These are phyloP conservation scores for Excalfactoria chinensis DNA, from an alignment of 2,113 vertebrate genomes.

Conservation along the genomic window DNA sequence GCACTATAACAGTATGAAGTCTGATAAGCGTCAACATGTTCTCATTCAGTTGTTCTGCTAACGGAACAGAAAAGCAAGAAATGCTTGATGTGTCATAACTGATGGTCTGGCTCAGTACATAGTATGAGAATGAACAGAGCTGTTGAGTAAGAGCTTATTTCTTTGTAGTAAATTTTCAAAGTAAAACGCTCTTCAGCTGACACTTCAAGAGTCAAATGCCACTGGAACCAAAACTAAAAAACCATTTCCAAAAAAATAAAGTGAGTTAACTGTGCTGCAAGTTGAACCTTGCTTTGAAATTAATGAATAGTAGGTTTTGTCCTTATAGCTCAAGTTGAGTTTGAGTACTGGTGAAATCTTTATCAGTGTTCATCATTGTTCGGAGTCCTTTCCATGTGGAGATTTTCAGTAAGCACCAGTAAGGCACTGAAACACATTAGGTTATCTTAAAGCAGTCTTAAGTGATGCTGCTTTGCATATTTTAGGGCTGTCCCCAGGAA, in stretches of 20 bases:
- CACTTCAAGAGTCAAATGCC: neutral
- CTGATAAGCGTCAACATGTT: neutral
- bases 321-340: neutral
- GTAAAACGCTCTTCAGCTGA: neutral
- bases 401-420: neutral
- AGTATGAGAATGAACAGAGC: neutral
- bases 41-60: neutral
- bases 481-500: neutral
- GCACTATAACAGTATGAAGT: neutral
- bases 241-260: neutral
- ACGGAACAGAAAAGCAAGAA: neutral
- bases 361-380: rapidly evolving
- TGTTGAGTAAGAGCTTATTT: neutral
- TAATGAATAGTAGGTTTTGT: neutral
- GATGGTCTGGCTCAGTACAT: neutral
- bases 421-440: neutral
- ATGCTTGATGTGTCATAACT: neutral
- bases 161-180: neutral
- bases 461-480: neutral
- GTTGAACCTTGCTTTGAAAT: neutral
- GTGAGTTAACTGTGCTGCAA: neutral
- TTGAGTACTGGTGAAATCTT: neutral
- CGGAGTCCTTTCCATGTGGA: neutral
- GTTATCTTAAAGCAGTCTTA: rapidly evolving
- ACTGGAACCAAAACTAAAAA: neutral